These are phyloP conservation scores for Conomelus anceps DNA, from an alignment of 2,888 invertebrate species.

Conservation along the genomic window DNA sequence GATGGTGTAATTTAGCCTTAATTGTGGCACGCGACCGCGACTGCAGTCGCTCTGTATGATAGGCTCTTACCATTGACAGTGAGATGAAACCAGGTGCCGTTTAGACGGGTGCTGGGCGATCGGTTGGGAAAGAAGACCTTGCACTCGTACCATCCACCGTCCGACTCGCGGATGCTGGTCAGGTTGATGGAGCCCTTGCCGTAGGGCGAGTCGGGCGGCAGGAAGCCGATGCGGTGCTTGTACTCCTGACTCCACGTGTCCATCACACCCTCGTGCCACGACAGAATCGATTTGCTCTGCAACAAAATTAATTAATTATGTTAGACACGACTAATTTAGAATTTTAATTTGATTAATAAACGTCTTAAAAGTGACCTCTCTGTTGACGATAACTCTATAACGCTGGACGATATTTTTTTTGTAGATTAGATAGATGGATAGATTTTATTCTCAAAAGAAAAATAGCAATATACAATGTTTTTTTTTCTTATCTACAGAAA, in stretches of 20 bases:
- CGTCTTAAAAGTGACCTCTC: no score
- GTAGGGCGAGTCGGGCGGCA: conserved; percentile 46
- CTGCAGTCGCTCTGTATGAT: no score
- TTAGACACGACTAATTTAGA: no score
- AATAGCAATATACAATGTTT: no score
- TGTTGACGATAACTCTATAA: no score
- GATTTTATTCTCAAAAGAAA: no score
- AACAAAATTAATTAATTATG: conserved; percentile 29
- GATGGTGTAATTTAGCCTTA: no score
- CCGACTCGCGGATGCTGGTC: conserved; percentile 77
- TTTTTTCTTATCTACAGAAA: no score
- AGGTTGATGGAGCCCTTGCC: conserved; percentile 74
- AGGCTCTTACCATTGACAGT: conserved; percentile 69
- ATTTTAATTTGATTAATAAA: no score
- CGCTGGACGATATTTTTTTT: no score
- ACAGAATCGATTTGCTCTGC: conserved; percentile 71
- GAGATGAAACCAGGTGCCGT: conserved; percentile 85
- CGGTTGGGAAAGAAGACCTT: conserved; percentile 81
- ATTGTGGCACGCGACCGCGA: no score
- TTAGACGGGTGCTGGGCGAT: conserved; percentile 73
- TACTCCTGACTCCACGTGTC: conserved; percentile 55
- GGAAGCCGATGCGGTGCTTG: conserved; percentile 62
- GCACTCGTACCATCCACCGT: conserved; percentile 90
- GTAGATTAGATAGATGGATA: no score
- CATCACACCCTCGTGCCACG: conserved; percentile 69